Conservation (phyloP, 2,888 invertebrate species). For the Agonopterix heracliana region DNA sequence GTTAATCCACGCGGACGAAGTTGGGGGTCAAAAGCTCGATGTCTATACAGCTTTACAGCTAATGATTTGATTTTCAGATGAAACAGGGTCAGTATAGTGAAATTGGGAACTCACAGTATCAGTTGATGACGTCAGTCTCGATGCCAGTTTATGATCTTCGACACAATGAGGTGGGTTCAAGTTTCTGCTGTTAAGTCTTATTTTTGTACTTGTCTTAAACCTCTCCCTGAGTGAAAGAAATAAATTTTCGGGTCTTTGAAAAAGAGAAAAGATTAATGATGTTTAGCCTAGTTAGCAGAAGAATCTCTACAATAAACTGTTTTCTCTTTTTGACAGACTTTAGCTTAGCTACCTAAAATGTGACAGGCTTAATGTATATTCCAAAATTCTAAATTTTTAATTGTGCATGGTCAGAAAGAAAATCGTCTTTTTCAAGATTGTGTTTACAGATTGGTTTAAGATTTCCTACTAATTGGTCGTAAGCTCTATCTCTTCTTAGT, state of each 20-base stretch:
- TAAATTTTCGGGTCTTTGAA: slow-evolving; percentile 17
- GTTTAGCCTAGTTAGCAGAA: no score
- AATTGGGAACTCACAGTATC: slow-evolving; percentile 79
- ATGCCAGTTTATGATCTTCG: slow-evolving; percentile 94
- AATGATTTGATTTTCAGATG: slow-evolving; percentile 50
- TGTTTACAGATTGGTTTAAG: slow-evolving; percentile 64
- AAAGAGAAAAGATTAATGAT: slow-evolving; percentile 13
- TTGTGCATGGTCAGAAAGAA: slow-evolving; percentile 49
- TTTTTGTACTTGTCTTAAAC: slow-evolving; percentile 3
- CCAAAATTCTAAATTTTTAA: slow-evolving; percentile 43
- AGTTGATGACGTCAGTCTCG: slow-evolving; percentile 94
- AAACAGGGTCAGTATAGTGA: slow-evolving; percentile 78
- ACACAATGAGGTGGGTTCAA: slow-evolving; percentile 84
- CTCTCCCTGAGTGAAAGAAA: neutral
- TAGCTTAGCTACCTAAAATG: neutral
- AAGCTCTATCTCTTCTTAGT: slow-evolving; percentile 48
- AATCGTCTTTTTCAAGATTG: slow-evolving; percentile 39
- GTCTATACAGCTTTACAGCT: neutral
- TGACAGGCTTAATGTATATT: slow-evolving; percentile 6
- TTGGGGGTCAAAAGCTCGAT: no score
- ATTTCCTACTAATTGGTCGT: slow-evolving; percentile 61
- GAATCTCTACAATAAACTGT: neutral
- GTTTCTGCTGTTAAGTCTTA: slow-evolving; percentile 8
- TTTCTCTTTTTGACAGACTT: slow-evolving; percentile 7
- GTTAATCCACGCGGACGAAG: no score